Evolutionary conservation across 2,797 vertebrate genomes (phyloP).

Genomic region (Scolopax bukidnonensis): DNA sequence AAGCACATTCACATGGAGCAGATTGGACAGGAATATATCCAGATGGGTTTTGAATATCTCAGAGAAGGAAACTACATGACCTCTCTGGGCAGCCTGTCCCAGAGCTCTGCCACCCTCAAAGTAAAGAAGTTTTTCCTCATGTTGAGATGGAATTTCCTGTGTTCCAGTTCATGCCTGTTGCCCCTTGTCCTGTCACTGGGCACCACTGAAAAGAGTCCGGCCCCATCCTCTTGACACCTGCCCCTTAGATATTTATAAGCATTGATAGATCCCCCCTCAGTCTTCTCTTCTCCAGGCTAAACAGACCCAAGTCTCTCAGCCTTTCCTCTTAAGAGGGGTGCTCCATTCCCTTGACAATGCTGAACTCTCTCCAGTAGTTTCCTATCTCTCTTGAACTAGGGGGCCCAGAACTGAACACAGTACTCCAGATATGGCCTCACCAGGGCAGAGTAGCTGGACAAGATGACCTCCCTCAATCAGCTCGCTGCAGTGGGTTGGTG

Average conservation of each 20-base stretch:
- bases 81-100: not conserved
- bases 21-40: not conserved
- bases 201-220: not conserved
- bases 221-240: not conserved
- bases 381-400: not conserved
- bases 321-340: not conserved
- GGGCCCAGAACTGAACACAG: not conserved
- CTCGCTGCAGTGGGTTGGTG: not conserved
- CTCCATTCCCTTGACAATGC: not conserved
- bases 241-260: not conserved
- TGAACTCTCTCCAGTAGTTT: not conserved
- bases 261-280: not conserved
- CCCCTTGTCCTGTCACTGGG: not conserved
- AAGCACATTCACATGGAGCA: not conserved
- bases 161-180: not conserved
- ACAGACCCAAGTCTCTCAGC: not conserved
- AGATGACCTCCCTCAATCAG: not conserved
- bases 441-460: not conserved
- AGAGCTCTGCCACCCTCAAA: not conserved
- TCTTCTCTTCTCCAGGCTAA: not conserved
- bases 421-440: not conserved
- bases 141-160: not conserved
- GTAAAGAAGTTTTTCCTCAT: not conserved
- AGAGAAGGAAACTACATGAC: not conserved
- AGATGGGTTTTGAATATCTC: not conserved